Evolutionary conservation across 2,797 vertebrate genomes (phyloP).

Genomic region (Anomalospiza imberbis): DNA sequence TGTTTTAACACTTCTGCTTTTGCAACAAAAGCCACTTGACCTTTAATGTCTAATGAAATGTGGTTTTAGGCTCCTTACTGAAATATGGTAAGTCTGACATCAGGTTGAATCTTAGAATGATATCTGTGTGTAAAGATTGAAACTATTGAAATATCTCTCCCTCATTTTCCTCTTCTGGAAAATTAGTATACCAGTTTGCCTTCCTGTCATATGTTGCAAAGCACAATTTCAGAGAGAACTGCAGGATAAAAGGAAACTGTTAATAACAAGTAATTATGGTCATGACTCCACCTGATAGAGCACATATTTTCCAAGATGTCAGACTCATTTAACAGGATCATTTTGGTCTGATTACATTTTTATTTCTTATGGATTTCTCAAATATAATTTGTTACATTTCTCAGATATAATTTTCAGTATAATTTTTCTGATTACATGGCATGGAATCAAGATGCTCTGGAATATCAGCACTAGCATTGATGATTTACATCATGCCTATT

Average conservation of each 20-base stretch:
- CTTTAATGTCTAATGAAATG: background rate
- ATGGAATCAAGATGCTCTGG: background rate
- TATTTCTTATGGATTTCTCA: background rate
- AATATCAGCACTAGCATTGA: background rate
- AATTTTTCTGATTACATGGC: background rate
- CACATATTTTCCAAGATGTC: background rate
- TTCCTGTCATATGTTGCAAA: background rate
- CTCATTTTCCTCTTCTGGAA: background rate
- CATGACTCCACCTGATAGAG: background rate
- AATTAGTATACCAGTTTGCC: background rate
- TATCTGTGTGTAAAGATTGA: background rate
- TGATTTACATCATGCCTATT: background rate
- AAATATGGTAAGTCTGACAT: background rate
- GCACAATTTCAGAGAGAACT: background rate
- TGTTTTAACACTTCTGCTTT: background rate
- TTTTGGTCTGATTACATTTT: background rate
- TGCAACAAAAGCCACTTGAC: background rate
- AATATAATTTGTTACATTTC: background rate
- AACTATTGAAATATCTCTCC: background rate
- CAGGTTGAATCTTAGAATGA: background rate
- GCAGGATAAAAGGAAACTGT: background rate
- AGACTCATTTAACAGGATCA: background rate
- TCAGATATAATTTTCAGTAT: background rate
- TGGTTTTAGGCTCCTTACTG: background rate
- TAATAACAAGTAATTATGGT: background rate